These are phyloP conservation scores for Heterotis niloticus DNA, from an alignment of 2,113 vertebrate genomes.

Conservation along the genomic window DNA sequence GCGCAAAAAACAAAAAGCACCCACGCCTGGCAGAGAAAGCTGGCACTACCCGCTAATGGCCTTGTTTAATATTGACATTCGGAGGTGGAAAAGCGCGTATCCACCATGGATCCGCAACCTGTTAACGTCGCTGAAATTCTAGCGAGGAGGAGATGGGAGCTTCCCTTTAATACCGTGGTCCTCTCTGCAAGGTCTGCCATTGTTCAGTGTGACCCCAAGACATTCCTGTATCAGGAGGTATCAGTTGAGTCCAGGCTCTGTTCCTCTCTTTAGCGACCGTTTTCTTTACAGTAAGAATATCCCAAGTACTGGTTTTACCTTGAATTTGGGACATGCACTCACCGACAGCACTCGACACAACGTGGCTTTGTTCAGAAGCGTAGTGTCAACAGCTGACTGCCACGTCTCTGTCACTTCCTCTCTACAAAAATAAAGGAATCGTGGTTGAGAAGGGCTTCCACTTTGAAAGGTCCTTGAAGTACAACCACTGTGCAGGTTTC, in stretches of 20 bases:
- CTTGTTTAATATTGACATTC: background rate
- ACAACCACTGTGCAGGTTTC: constrained; percentile 42
- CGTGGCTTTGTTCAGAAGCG: too few relatives aligned
- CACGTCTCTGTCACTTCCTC: constrained; percentile 3
- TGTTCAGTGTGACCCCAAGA: background rate
- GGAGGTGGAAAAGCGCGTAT: background rate
- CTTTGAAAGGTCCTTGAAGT: constrained; percentile 64
- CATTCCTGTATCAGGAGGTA: background rate
- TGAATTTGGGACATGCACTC: background rate
- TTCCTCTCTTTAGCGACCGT: background rate
- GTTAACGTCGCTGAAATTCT: background rate
- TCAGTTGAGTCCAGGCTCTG: background rate
- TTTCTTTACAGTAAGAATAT: background rate
- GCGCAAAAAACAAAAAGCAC: background rate
- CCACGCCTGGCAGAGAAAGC: background rate
- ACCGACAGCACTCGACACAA: background rate
- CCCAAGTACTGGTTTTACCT: background rate
- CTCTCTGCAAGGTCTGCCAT: background rate
- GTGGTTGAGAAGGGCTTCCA: constrained; percentile 45
- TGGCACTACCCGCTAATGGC: background rate
- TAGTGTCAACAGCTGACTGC: too few relatives aligned
- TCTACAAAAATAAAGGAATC: constrained; percentile 42
- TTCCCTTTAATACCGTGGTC: background rate
- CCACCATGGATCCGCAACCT: background rate
- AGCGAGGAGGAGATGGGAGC: background rate